A percentile compares a stretch with the other conserved stretches of the same genome.
Evolutionary conservation across 2,797 vertebrate genomes (phyloP).

Genomic region (Sylvia borin): DNA sequence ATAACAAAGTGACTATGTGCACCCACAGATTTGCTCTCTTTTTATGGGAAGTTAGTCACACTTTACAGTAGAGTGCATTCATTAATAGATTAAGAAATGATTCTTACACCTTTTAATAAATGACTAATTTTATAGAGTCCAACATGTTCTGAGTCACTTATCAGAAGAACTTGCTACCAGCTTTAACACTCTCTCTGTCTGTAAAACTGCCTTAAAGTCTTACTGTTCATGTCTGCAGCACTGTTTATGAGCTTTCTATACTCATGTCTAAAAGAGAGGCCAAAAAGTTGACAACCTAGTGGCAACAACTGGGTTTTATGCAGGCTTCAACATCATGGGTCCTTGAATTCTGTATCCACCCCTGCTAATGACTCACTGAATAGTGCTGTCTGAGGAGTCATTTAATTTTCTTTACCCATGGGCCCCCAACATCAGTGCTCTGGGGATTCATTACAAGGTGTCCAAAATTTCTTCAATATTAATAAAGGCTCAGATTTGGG

Average conservation of each 20-base stretch:
- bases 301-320: neutral
- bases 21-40: constrained; percentile 17
- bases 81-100: constrained; percentile 50
- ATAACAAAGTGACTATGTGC: neutral
- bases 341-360: neutral
- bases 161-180: neutral
- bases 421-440: too few relatives aligned
- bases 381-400: neutral
- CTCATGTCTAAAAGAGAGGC: neutral
- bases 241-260: neutral
- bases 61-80: constrained; percentile 16
- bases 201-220: neutral
- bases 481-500: neutral
- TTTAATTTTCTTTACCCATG: neutral
- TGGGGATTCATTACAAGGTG: neutral
- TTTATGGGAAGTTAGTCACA: constrained; percentile 45
- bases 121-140: constrained; percentile 29
- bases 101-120: constrained; percentile 49
- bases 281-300: neutral
- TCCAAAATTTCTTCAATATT: neutral
- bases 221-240: neutral
- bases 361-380: neutral
- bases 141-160: constrained; percentile 28
- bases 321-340: neutral
- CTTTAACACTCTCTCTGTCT: neutral